A percentile compares a stretch with the other conserved stretches of the same genome.
Evolutionary conservation across 1,140 invertebrate genomes (phyloP).

Genomic region (Hypsibius dujardini): DNA sequence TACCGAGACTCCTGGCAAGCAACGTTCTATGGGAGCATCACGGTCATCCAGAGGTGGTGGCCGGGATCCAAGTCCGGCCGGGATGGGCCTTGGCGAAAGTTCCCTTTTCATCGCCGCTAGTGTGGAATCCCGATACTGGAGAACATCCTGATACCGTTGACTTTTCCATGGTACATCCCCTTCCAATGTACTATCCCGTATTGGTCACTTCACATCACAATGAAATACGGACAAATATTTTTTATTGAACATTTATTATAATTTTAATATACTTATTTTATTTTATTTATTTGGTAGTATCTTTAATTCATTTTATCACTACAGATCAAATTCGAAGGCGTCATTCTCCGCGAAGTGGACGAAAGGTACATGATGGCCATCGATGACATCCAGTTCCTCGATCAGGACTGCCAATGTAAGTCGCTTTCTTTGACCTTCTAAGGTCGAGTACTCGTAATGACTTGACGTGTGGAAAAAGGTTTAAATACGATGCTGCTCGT

Average conservation of each 20-base stretch:
- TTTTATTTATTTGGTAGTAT: not conserved
- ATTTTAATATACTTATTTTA: no score
- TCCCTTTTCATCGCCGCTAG: not conserved
- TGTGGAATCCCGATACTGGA: no score
- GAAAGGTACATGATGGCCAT: not conserved
- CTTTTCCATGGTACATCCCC: no score
- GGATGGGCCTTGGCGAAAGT: not conserved
- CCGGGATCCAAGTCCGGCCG: not conserved
- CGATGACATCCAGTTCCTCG: not conserved
- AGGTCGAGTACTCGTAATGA: no score
- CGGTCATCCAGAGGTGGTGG: not conserved
- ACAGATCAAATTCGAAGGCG: not conserved
- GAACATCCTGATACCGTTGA: no score
- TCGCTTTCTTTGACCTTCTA: no score
- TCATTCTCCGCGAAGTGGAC: not conserved
- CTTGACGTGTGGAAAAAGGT: no score
- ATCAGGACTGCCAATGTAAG: not conserved
- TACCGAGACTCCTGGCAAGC: not conserved
- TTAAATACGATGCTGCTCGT: no score
- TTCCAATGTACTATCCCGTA: no score
- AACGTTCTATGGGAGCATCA: not conserved
- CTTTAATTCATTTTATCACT: not conserved
- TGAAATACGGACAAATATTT: not conserved
- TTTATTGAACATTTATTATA: no score
- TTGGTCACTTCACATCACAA: no score